Base-by-base conservation (phyloP, 2,888 invertebrate genomes). In the Drosophila mettleri region DNA sequence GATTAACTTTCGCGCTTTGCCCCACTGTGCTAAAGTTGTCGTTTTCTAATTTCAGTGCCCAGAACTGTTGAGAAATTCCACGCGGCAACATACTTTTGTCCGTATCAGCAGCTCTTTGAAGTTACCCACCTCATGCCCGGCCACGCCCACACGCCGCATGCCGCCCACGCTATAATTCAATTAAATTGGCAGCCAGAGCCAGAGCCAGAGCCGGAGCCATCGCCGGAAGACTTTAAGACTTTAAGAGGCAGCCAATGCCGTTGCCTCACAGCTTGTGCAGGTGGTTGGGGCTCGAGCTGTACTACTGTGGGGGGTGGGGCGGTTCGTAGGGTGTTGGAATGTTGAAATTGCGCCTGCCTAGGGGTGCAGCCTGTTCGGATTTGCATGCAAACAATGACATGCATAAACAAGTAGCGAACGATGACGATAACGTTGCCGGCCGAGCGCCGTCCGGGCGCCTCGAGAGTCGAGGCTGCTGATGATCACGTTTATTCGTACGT, bases 301-400 rank as follows among this genome's bases (percentile, higher is more conserved):
- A 18, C 27, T n/a, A n/a, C n/a, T n/a, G 0, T 2, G 29, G 7
- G 10, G 36, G 27, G 16, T 14, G 18, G 1, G 14, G 5, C 16
- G 36, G 2, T 14, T 3, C n/a, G 6, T 12, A 9, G 31, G 7
- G n/a, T 29, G 41, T 29, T 48, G 46, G 46, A 31, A 48, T 48
- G 18, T 43, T 24, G 54, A 52, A 72, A 48, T 52, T 51, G 27
- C 38, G 29, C 33, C 52, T 43, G 46, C 68, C 36, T 18, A 9
- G 38, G 10, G 34, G 34, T 29, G 38, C 61, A 39, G 54, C 39
- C 70, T 61, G 68, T 49, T 63, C 63, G 70, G 83, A 86, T 86
- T 81, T 87, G 74, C 80, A 86, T 86, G 83, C 80, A 78, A 87
- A 84, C 88, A 86, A 88, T 87, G 88, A 86, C 86, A 77, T 74